Evolutionary conservation across 2,797 vertebrate species (phyloP), one percentile per base, ranked within the genome.

Genomic region (Fratercula arctica): DNA sequence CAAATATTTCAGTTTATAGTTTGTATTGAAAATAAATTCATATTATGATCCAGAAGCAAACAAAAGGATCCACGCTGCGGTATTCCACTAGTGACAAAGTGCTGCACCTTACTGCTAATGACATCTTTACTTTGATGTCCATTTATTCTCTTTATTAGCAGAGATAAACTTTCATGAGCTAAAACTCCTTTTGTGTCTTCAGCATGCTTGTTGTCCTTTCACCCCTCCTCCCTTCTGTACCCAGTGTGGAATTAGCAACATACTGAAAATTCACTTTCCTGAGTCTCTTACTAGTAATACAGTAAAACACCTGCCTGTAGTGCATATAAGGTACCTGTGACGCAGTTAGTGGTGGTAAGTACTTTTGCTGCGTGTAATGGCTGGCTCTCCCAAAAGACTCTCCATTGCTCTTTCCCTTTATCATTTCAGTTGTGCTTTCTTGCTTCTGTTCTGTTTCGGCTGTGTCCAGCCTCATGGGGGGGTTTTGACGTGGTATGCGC

Each of bases 121-220:
- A 60, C 78, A 89, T 77, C 75, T 95, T 87, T 92, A 79, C 39
- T 79, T 96, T 77, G 53, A 85, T 87, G 75, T 76, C 79, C 41
- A 50, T 90, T 94, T 87, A 93, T 89, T 89, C 61, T 85, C 61
- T 96, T 93, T 92, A 96, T 93, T 89, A 94, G 74, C 77, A 77
- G 85, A 94, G 73, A 96, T 92, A 94, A 96, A 91, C 88, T 81
- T 96, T 93, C 83, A 94, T 81, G 83, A 93, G 51, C 60, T 69
- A 70, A 87, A 95, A 84, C 86, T 91, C 83, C 83, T 91, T 88
- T 77, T 95, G 67, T 87, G 85, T 81, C 41, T 54, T 79, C 79
- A 82, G 29, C 43, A 15, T 45, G 69, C 57, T 70, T 67, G 75
- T 53, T 0, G 5, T 73, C 72, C 85, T 73, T 76, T 76, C 41